Conservation (phyloP, 2,888 invertebrate genomes). For the Lasioglossum vierecki region DNA sequence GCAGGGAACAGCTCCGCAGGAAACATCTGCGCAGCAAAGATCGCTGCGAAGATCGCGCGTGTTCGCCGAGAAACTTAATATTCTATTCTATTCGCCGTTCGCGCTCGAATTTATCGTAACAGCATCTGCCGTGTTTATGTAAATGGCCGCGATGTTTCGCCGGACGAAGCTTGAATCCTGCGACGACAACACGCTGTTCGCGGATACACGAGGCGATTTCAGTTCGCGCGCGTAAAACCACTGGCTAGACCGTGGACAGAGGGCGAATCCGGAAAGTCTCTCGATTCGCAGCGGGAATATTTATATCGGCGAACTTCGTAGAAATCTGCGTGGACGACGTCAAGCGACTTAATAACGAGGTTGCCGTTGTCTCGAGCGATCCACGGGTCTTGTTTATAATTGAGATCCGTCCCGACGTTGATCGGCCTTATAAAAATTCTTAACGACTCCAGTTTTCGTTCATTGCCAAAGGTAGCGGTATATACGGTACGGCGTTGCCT, state of each 20-base stretch:
- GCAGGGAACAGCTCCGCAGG: constrained; percentile 41
- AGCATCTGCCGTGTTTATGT: constrained; percentile 71
- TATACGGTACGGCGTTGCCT: background rate
- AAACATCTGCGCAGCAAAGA: constrained; percentile 29
- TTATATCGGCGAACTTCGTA: background rate
- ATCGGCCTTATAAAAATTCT: constrained; percentile 16
- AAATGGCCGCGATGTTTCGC: constrained; percentile 63
- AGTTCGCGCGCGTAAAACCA: background rate
- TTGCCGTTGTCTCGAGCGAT: constrained; percentile 12
- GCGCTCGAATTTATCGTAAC: constrained; percentile 69
- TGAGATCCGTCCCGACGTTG: constrained; percentile 11
- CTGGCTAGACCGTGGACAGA: background rate
- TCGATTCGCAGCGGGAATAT: background rate
- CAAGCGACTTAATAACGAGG: constrained; percentile 19
- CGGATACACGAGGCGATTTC: background rate
- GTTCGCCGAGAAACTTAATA: constrained; percentile 63
- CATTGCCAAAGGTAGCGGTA: constrained; percentile 19
- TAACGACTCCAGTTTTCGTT: constrained; percentile 45
- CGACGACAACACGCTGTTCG: background rate
- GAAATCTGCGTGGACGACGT: constrained; percentile 29
- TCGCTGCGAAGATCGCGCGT: constrained; percentile 29
- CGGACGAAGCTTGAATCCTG: constrained; percentile 48
- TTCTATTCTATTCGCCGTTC: constrained; percentile 58
- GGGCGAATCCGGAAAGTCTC: background rate
- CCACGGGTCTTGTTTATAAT: constrained; percentile 17